Evolutionary conservation across 2,797 vertebrate species (phyloP).

Genomic region (Catamblyrhynchus diadema): DNA sequence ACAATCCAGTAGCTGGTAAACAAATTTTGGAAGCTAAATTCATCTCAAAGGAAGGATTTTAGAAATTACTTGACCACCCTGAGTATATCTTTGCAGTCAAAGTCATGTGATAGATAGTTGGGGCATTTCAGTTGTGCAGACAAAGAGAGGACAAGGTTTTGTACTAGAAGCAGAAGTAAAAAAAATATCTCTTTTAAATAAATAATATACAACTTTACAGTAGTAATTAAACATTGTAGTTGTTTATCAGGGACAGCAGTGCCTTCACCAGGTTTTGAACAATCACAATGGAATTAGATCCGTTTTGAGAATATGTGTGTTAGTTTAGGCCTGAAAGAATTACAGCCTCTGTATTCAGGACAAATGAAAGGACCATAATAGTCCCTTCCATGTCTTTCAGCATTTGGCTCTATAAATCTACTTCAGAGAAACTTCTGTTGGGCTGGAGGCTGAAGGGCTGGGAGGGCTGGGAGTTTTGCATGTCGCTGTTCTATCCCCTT

Average conservation of each 20-base stretch:
- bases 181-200: neutral
- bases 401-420: neutral
- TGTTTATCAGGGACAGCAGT: neutral
- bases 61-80: constrained; percentile 5
- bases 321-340: neutral
- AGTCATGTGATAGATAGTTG: neutral
- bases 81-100: neutral
- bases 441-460: neutral
- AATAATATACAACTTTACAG: neutral
- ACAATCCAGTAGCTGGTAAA: constrained; percentile 37
- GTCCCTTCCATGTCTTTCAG: neutral
- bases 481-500: neutral
- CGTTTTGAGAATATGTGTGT: neutral
- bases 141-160: neutral
- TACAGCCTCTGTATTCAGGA: neutral
- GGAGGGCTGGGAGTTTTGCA: neutral
- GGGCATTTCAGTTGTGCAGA: neutral
- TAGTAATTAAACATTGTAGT: neutral
- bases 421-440: neutral
- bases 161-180: neutral
- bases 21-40: constrained; percentile 24
- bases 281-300: neutral
- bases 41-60: neutral
- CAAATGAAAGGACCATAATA: neutral
- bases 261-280: neutral